phyloP scores from a whole-genome alignment of 2,113 vertebrate genomes.

The Microcebus tavaratra region DNA sequence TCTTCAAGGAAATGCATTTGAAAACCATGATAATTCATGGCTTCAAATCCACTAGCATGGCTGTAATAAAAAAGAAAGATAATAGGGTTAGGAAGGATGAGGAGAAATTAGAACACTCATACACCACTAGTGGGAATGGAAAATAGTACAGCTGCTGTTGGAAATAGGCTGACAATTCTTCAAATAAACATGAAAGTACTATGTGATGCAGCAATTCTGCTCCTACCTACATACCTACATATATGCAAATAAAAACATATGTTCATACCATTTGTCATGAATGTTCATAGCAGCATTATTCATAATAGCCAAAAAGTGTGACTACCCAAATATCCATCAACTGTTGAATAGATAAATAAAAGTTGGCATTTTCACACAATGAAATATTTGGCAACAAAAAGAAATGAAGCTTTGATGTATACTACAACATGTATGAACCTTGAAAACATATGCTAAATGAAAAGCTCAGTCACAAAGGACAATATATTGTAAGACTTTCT shows the following conservation, averaged over 20 bases:
- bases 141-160: neutral
- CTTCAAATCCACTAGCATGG: neutral
- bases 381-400: neutral
- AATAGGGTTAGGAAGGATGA: neutral
- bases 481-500: neutral
- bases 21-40: neutral
- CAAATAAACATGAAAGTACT: neutral
- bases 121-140: neutral
- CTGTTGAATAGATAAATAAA: neutral
- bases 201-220: neutral
- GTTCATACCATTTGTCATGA: neutral
- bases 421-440: neutral
- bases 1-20: neutral
- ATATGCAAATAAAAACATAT: neutral
- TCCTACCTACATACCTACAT: neutral
- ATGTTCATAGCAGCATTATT: neutral
- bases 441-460: neutral
- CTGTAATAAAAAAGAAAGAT: neutral
- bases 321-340: neutral
- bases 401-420: neutral
- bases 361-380: neutral
- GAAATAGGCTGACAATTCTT: neutral
- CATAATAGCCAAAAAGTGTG: neutral
- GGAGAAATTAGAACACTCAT: neutral
- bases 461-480: neutral